Conservation (phyloP, 2,113 vertebrate genomes). For the Gopherus flavomarginatus region DNA sequence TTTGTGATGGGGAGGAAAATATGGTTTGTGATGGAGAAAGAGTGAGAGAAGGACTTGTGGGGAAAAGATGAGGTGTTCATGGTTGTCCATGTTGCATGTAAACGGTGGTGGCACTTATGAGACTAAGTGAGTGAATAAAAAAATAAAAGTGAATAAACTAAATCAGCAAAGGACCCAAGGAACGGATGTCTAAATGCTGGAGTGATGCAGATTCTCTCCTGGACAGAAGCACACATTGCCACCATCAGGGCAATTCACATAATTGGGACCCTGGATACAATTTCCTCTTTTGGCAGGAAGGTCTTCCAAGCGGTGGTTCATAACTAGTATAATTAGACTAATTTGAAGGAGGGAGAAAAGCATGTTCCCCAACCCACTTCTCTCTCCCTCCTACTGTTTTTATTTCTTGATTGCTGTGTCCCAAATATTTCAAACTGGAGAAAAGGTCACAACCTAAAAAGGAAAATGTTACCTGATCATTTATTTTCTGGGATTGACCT, state of each 20-base stretch:
- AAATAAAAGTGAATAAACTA: neutral
- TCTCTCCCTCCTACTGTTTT: neutral
- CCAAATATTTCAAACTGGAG: neutral
- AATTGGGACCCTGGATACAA: neutral
- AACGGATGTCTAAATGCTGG: neutral
- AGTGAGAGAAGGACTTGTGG: neutral
- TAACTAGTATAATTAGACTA: neutral
- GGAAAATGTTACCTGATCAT: neutral
- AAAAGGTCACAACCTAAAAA: neutral
- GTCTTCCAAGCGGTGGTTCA: neutral
- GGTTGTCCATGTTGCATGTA: neutral
- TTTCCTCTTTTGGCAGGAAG: neutral
- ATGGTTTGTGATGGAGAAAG: neutral
- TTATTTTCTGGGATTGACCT: neutral
- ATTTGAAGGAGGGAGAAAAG: neutral
- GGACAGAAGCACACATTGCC: neutral
- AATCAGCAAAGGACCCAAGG: neutral
- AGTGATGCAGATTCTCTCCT: neutral
- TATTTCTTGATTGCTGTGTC: neutral
- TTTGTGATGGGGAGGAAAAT: neutral
- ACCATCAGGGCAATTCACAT: neutral
- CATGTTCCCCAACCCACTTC: neutral
- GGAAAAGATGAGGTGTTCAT: neutral
- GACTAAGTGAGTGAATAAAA: neutral
- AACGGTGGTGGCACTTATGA: neutral